Evolutionary conservation across 2,888 invertebrate species (phyloP), one percentile per base, ranked within the genome.

Genomic region (Watsonalla cultraria): DNA sequence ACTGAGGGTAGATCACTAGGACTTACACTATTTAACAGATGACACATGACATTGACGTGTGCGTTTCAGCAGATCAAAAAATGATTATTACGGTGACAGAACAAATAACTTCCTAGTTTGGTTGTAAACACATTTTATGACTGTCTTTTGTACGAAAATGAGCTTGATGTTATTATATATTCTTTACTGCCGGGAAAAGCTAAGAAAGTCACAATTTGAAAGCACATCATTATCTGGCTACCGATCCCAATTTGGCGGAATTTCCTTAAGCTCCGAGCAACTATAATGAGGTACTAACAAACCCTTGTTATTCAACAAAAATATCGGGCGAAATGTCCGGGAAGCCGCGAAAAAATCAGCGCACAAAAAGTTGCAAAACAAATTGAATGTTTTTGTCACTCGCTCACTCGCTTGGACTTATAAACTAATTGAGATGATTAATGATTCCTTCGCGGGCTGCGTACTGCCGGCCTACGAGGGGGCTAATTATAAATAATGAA

Each of bases 401-500:
- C 51, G 50, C 37, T 56, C 56, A 56, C 59, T 58, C 58, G 45
- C 57, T 57, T 51, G 50, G 68, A 68, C 71, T 74, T 57, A 47
- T 49, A 58, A 64, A 58, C 75, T 80, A 80, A 82, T 82, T 78
- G 78, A 65, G 70, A 78, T 83, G 84, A 83, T 84, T 78, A 79
- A 84, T 81, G 77, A 66, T 59, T 67, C 66, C 65, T 61, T 63
- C 62, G 72, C 68, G 70, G 68, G 66, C 59, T 61, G 65, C 62
- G 65, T 62, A 63, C 65, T 67, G 60, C 59, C 68, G 70, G 72
- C 64, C 67, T 60, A 64, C 54, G 47, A 42, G 52, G 65, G 65
- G 70, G 67, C 80, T 83, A 79, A 85, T 84, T 84, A 84, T 80
- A 82, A 83, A 82, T 84, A 83, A 85, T 85, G 75, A 82, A 81